These are phyloP conservation scores for Piezodorus guildinii DNA, from an alignment of 1,140 invertebrate genomes.

Conservation along the genomic window DNA sequence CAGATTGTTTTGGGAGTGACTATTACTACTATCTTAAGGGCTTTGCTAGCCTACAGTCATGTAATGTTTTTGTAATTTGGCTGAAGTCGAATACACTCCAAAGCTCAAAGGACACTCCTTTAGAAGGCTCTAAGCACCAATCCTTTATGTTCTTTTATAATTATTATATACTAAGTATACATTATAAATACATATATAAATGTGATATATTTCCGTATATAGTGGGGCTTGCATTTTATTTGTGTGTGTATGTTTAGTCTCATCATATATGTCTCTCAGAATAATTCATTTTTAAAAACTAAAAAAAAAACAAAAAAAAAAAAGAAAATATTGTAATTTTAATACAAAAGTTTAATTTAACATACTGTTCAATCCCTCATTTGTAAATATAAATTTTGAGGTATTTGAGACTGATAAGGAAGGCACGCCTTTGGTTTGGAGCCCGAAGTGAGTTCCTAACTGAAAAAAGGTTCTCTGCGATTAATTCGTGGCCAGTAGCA, in stretches of 20 bases:
- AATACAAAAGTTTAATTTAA: not conserved
- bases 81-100: not conserved
- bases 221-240: constrained; percentile 30
- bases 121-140: not conserved
- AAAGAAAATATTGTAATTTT: constrained; percentile 18
- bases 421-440: too few species aligned
- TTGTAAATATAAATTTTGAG: constrained; percentile 24
- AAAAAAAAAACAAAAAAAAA: constrained; percentile 23
- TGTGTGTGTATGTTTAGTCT: constrained; percentile 27
- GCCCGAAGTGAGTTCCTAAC: too few species aligned
- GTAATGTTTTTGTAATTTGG: not conserved
- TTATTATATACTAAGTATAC: constrained; percentile 4
- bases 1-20: constrained; percentile 1
- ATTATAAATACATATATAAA: constrained; percentile 23
- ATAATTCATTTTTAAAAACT: constrained; percentile 23
- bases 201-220: constrained; percentile 30
- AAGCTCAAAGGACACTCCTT: not conserved
- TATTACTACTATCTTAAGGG: not conserved
- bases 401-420: constrained; percentile 12
- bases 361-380: constrained; percentile 5
- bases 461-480: too few species aligned
- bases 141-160: not conserved
- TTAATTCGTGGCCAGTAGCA: too few species aligned
- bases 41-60: not conserved
- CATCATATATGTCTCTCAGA: constrained; percentile 20